A percentile compares a stretch with the other conserved stretches of the same genome.
Conservation (phyloP, 2,113 vertebrate genomes). For the Casuarius casuarius region DNA sequence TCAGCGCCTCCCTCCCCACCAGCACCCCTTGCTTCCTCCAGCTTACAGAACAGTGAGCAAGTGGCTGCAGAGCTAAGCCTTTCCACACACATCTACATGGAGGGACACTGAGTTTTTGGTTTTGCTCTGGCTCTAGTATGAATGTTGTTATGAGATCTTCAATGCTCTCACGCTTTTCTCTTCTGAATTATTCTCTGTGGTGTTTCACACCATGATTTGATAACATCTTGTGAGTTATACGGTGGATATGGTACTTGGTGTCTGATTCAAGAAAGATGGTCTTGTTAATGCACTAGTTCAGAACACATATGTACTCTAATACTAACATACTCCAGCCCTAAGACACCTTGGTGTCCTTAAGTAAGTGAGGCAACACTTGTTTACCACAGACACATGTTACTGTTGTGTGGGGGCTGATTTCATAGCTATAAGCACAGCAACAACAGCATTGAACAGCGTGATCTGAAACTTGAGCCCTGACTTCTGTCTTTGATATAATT, state of each 20-base stretch:
- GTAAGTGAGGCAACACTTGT: not conserved
- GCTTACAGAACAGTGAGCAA: accelerated
- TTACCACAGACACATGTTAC: not conserved
- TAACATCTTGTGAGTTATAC: not conserved
- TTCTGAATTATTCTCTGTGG: not conserved
- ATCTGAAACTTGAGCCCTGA: not conserved
- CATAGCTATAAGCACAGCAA: not conserved
- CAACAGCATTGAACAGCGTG: accelerated
- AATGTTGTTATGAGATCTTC: not conserved
- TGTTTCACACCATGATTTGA: not conserved
- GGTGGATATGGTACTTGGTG: not conserved
- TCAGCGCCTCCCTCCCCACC: accelerated
- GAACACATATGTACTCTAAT: not conserved
- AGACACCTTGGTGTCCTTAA: not conserved
- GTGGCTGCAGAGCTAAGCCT: accelerated
- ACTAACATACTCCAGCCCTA: not conserved
- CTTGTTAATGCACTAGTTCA: not conserved
- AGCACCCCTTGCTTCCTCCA: not conserved
- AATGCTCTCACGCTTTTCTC: not conserved
- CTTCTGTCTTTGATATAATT: not conserved
- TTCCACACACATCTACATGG: not conserved
- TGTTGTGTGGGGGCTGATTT: not conserved
- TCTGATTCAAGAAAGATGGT: not conserved
- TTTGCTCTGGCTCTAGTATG: not conserved
- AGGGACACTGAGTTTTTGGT: accelerated